Conservation (phyloP, 2,888 invertebrate species). For the Sarcophaga variegata region DNA sequence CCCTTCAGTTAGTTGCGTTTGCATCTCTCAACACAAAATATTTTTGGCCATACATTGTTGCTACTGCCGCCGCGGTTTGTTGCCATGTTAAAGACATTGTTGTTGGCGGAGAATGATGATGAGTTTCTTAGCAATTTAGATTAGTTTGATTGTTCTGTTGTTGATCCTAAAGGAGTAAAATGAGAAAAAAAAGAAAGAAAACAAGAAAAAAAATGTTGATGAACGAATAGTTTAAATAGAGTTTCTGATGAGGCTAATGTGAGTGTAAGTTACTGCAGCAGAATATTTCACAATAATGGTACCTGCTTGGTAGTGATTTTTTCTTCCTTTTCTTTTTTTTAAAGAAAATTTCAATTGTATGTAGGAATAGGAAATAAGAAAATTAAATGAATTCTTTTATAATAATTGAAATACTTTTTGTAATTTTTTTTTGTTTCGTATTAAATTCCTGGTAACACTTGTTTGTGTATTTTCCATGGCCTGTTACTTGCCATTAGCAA, state of each 20-base stretch:
- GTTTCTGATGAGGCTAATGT: conserved; percentile 56
- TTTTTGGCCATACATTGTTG: neutral
- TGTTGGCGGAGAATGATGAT: conserved; percentile 54
- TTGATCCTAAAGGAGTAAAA: conserved; percentile 29
- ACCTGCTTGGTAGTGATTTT: neutral
- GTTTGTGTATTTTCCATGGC: too few relatives aligned
- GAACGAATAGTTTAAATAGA: conserved; percentile 76
- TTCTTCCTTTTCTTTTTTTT: conserved; percentile 4
- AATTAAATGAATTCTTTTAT: neutral
- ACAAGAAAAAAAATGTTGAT: conserved; percentile 74
- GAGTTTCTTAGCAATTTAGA: conserved; percentile 53
- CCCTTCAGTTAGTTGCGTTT: conserved; percentile 21
- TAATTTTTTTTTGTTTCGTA: too few relatives aligned
- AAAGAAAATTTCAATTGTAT: neutral
- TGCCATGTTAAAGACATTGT: conserved; percentile 38
- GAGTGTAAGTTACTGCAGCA: neutral
- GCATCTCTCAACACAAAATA: conserved; percentile 7
- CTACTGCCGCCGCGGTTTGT: neutral
- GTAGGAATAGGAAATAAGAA: too few relatives aligned
- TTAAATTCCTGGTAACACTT: too few relatives aligned
- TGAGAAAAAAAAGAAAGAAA: conserved; percentile 72
- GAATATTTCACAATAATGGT: conserved; percentile 16
- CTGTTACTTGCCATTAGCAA: neutral
- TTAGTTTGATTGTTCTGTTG: conserved; percentile 62
- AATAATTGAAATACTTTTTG: too few relatives aligned